Base-by-base conservation (phyloP, 2,888 invertebrate species). In the Drosophila acutilabella region DNA sequence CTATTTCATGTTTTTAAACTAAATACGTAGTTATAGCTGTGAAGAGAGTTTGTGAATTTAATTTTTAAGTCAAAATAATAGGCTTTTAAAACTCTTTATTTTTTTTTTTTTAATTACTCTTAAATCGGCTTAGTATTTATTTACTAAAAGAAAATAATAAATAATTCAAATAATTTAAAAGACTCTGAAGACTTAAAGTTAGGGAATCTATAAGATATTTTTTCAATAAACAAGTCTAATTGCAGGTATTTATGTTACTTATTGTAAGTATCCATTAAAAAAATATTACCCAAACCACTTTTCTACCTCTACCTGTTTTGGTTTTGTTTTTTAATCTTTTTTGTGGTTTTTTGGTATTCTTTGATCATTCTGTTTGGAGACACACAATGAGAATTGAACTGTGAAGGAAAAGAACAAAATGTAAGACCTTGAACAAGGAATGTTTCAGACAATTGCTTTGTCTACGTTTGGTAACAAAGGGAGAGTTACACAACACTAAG, bases 211-310 rank as follows among this genome's bases (percentile, higher is more conserved):
- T 56, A 44, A 36, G 33, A 56, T 44, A 36, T 36, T 36, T 44
- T 33, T 33, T 42, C 11, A 20, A 14, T 36, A 36, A 54, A 44
- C 54, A 44, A n/a, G 33, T 56, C 20, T 14, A 36, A 56, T 44
- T 56, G 20, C 54, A 56, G 33, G 13, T 18, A 44, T 18, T 30
- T 41, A 23, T 13, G 36, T 36, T 36, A 13, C 36, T 36, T 30
- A 36, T 44, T 56, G 54, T 44, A 44, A 56, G 11, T 44, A 36
- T 23, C 33, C 36, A 56, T 36, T 44, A 44, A 44, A 56, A 50
- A 18, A 13, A 33, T 50, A 50, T 50, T 50, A 33, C 5, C 18
- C 7, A 14, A 54, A 42, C 54, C 18, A 33, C 54, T 42, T 54
- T 54, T 33, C 8, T 36, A 36, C 44, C 20, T 44, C 44, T 30